A percentile compares a stretch with the other conserved stretches of the same genome.
phyloP scores from a whole-genome alignment of 2,888 invertebrate genomes.

The Mythimna vitellina region DNA sequence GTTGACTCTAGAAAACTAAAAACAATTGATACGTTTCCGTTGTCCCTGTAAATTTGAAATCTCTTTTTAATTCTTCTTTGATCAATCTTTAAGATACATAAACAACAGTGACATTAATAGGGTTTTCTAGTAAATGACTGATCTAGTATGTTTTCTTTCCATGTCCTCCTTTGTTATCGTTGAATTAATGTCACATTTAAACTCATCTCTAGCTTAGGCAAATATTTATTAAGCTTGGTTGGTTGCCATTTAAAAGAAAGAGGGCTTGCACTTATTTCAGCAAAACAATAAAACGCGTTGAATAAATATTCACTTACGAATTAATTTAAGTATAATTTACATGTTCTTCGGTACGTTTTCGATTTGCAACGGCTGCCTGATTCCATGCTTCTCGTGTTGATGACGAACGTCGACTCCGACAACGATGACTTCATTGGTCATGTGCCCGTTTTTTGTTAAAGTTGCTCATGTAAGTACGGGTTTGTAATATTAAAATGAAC shows the following conservation, averaged over 20 bases:
- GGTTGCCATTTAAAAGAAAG: not conserved
- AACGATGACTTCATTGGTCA: conserved; percentile 69
- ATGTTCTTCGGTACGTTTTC: conserved; percentile 21
- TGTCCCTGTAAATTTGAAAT: not conserved
- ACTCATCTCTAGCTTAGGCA: not conserved
- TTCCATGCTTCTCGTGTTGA: conserved; percentile 56
- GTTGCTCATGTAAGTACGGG: conserved; percentile 55
- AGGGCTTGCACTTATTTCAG: not conserved
- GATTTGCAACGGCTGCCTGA: conserved; percentile 44
- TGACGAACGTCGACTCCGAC: conserved; percentile 55
- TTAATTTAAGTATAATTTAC: conserved; percentile 2
- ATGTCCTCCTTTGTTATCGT: conserved; percentile 7
- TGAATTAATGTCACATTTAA: not conserved
- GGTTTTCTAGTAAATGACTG: conserved; percentile 9
- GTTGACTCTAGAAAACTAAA: not conserved
- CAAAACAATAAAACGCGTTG: conserved; percentile 8
- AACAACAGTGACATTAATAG: conserved; percentile 8
- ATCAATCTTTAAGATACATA: conserved; percentile 7
- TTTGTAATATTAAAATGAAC: conserved; percentile 45
- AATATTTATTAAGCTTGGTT: not conserved
- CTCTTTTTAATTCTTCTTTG: not conserved
- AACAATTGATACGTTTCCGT: not conserved
- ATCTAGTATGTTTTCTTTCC: not conserved
- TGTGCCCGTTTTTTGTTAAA: conserved; percentile 62
- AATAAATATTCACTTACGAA: not conserved